A percentile compares a stretch with the other conserved stretches of the same genome.
These are phyloP conservation scores for Hemichromis elongatus DNA, from an alignment of 2,113 vertebrate species.

Conservation along the genomic window DNA sequence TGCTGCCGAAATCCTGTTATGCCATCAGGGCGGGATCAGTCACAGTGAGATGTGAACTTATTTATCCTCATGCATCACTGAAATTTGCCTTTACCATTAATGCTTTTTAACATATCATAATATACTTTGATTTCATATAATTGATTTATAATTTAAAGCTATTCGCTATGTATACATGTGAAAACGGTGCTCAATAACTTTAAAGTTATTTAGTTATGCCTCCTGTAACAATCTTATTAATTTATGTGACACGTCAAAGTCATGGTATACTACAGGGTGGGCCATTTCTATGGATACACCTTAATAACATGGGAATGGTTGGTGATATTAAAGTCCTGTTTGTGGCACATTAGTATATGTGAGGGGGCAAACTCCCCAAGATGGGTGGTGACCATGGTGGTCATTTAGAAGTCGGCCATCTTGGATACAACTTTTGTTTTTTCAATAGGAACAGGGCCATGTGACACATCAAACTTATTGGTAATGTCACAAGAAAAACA, in stretches of 20 bases:
- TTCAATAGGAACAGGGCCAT: no score
- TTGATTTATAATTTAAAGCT: not conserved
- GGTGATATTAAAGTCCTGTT: no score
- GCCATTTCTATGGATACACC: no score
- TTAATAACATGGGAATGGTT: no score
- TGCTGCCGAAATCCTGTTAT: not conserved
- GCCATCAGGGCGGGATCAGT: not conserved
- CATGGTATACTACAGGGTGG: not conserved
- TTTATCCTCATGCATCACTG: not conserved
- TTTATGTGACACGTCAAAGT: constrained; percentile 3
- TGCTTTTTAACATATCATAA: not conserved
- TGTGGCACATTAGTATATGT: no score
- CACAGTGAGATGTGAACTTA: not conserved
- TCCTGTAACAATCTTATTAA: constrained; percentile 5
- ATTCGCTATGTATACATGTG: not conserved
- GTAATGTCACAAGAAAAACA: no score
- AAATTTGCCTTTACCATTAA: not conserved
- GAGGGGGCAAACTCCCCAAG: no score
- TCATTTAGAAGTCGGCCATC: no score
- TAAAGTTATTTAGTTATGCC: not conserved
- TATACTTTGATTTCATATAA: not conserved
- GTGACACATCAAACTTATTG: no score
- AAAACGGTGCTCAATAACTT: not conserved
- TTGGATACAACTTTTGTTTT: no score
- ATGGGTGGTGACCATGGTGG: no score